Base-by-base conservation (phyloP, 2,888 invertebrate genomes). In the Psylliodes chrysocephalus region DNA sequence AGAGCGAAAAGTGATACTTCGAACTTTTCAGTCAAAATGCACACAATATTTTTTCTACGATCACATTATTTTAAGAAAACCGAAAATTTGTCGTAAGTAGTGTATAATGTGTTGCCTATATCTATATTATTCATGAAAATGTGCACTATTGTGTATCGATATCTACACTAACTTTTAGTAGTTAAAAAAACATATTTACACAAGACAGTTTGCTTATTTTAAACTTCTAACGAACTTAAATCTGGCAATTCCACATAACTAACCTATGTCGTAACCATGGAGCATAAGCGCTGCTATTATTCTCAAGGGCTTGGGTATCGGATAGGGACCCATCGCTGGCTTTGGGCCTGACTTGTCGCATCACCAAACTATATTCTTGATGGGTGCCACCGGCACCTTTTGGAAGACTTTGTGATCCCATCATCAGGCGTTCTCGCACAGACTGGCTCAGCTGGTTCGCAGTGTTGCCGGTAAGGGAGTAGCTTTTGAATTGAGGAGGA, bases 221-320 rank as follows among this genome's bases (percentile, higher is more conserved):
- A n/a, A n/a, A n/a, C n/a, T n/a, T n/a, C n/a, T 22, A 22, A 4
- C 22, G 22, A 6, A 4, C 6, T 22, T 22, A 22, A 22, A 22
- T 22, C 2, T 22, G 22, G 22, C 6, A 22, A 22, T 6, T 1
- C 15, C 25, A 51, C 17, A 10, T 1, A 10, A 44, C 53, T 69
- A 83, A 88, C 87, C 94, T 94, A 82, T 94, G 94, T 79, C 94
- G 88, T 76, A 94, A 85, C 94, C 94, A 94, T 68, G 93, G 91
- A 15, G 91, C 91, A 78, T 94, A 94, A 0, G 91, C 91, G 76
- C 92, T 92, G 53, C 91, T 90, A 78, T 92, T 93, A 30, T 28
- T 59, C 77, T 92, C 93, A 35, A 93, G 92, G 6, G 91, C 91
- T 81, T 93, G 92, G 1, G 93, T 93, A 77, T 95, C 95, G 53